A percentile compares a stretch with the other conserved stretches of the same genome.
Evolutionary conservation across 2,797 vertebrate species (phyloP).

Genomic region (Petrocephalus sullivani): DNA sequence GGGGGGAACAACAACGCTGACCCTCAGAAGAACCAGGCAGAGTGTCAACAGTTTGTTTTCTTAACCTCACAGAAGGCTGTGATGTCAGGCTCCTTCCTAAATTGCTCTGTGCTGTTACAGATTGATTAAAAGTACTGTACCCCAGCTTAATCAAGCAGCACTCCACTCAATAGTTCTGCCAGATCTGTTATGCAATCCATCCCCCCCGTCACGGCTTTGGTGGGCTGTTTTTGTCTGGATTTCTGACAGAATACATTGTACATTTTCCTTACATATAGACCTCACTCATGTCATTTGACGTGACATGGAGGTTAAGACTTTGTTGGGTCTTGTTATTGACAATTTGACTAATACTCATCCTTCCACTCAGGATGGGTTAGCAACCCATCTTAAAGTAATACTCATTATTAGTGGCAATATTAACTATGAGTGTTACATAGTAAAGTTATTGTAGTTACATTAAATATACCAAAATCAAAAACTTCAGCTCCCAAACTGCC

Average conservation of each 20-base stretch:
- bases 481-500: background rate
- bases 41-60: conserved; percentile 62
- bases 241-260: background rate
- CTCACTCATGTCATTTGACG: background rate
- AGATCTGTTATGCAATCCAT: conserved; percentile 75
- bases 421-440: background rate
- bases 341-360: background rate
- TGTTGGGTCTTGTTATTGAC: background rate
- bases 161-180: conserved; percentile 61
- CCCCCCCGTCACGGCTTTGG: conserved; percentile 57
- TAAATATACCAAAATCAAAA: background rate
- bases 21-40: conserved; percentile 42
- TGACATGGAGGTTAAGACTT: background rate
- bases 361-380: background rate
- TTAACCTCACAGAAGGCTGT: conserved; percentile 70
- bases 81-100: conserved; percentile 66
- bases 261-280: background rate
- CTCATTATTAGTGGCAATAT: background rate
- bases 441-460: background rate
- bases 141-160: conserved; percentile 62
- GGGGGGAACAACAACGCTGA: background rate
- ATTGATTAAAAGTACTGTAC: conserved; percentile 74
- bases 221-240: conserved; percentile 31
- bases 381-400: background rate
- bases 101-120: conserved; percentile 63